phyloP scores from a whole-genome alignment of 2,888 invertebrate species.

The Limnephilus lunatus region DNA sequence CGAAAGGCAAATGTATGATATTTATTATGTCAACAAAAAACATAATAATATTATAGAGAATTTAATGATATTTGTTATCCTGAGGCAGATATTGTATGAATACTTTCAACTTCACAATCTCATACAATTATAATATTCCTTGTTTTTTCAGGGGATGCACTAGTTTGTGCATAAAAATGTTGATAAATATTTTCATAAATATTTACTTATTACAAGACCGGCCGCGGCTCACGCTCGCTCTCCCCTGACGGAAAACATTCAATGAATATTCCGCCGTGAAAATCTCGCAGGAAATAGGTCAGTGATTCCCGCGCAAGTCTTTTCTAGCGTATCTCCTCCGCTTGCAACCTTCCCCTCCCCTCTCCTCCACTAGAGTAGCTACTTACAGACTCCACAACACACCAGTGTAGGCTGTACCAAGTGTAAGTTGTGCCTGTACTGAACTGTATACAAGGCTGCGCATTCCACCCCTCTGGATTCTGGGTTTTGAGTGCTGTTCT shows the following conservation, averaged over 20 bases:
- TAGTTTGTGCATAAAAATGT: too few species aligned
- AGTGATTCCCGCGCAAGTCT: slow-evolving; percentile 16
- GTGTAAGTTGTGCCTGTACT: background rate
- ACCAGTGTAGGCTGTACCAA: background rate
- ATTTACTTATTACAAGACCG: background rate
- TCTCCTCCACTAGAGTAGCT: background rate
- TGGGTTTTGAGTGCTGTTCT: background rate
- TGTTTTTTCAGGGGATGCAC: too few species aligned
- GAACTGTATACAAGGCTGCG: background rate
- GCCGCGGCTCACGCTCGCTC: background rate
- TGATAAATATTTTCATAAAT: background rate
- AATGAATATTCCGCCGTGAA: slow-evolving; percentile 17
- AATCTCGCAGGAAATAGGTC: slow-evolving; percentile 18
- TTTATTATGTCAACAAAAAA: too few species aligned
- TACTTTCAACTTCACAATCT: too few species aligned
- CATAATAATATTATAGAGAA: too few species aligned
- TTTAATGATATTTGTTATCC: too few species aligned
- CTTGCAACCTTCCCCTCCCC: background rate
- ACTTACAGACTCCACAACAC: background rate
- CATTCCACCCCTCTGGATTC: background rate
- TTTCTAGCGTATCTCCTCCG: background rate
- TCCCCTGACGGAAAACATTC: background rate
- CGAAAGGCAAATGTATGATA: too few species aligned
- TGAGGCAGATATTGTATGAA: too few species aligned
- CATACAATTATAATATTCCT: too few species aligned